Base-by-base conservation (phyloP, 2,113 vertebrate genomes). In the Lichenostomus cassidix region DNA sequence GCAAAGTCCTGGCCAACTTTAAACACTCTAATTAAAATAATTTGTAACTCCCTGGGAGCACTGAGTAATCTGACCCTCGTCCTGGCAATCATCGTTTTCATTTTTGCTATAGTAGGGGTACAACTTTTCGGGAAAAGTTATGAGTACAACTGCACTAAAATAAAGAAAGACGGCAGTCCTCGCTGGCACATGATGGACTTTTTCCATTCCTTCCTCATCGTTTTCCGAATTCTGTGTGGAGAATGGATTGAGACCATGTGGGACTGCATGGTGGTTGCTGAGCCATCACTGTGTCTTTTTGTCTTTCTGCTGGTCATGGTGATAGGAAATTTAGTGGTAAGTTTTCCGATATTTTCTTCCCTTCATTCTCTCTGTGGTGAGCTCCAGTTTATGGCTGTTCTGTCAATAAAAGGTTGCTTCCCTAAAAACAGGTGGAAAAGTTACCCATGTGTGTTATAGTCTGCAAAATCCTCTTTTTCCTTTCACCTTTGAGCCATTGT, bases 181-280 rank as follows among this genome's bases (percentile, higher is more conserved):
- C 99, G 99, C 31, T 99, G 99, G 99, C 99, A 99, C 97, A 99
- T 99, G 99, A 95, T 97, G 19, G 99, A 99, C 96, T 99, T 99
- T 95, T 99, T 99, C 97, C 99, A 99, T 94, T 99, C 99, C 0
- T 99, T 99, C 96, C 98, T 99, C 9, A 95, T 99, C 5, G 60
- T 99, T 84, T 99, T 99, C 96, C 98, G 99, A 42, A 99, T 99
- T 76, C 98, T 99, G 62, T 99, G 99, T 0, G 99, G 99, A 31
- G 99, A 99, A 97, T 99, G 99, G 99, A 99, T 99, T 2, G 99
- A 99, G 94, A 99, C 99, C 91, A 99, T 99, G 99, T 99, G 99
- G 99, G 98, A 98, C n/a, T 99, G 99, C 95, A 99, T 99, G 99
- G 97, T 99, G 52, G 99, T 99, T 5, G 98, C 98, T n/a, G 98